Evolutionary conservation across 1,140 invertebrate genomes (phyloP).

Genomic region (Caenorhabditis briggsae): DNA sequence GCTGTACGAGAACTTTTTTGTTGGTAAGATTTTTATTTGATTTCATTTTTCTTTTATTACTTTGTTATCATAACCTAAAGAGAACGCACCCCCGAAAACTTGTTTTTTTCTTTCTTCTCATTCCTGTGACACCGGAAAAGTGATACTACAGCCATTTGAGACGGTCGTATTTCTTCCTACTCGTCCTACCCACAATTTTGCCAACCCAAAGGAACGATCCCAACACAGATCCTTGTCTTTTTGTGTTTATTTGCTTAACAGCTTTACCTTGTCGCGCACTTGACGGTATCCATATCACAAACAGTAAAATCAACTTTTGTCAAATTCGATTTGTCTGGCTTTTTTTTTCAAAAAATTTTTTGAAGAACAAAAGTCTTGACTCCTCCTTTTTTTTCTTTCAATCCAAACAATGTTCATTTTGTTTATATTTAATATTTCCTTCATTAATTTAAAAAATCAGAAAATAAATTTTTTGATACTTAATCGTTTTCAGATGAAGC

Average conservation of each 20-base stretch:
- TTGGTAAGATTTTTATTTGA: too few species aligned
- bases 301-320: not conserved
- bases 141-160: conserved; percentile 39
- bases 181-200: too few species aligned
- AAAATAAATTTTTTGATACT: not conserved
- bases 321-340: not conserved
- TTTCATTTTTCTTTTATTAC: not conserved
- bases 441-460: not conserved
- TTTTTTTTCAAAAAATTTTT: not conserved
- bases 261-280: conserved; percentile 40
- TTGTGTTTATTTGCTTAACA: conserved; percentile 44
- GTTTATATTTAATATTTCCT: conserved; percentile 15
- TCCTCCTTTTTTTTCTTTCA: not conserved
- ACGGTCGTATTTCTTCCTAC: not conserved
- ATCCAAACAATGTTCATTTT: conserved; percentile 51
- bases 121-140: not conserved
- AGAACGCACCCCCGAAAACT: conserved; percentile 6
- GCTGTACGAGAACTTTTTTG: too few species aligned
- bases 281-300: conserved; percentile 54
- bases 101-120: not conserved
- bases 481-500: not conserved
- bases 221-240: conserved; percentile 20
- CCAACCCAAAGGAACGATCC: not conserved
- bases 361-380: conserved; percentile 35
- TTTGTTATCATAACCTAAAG: conserved; percentile 27